Evolutionary conservation across 2,113 vertebrate species (phyloP).

Genomic region (Nesogale talazaci): DNA sequence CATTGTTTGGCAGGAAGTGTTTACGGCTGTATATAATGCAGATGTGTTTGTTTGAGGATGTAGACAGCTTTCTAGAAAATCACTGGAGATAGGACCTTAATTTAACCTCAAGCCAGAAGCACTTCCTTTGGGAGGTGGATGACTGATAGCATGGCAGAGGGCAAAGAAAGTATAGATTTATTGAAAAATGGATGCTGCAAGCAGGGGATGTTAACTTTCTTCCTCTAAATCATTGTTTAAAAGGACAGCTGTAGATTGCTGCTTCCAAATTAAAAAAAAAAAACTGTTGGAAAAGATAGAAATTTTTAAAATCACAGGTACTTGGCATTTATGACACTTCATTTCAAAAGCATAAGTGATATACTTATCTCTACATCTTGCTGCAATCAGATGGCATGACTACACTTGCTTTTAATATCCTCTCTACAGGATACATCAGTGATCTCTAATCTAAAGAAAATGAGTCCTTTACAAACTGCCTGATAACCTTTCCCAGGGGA

Average conservation of each 20-base stretch:
- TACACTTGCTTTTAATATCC: conserved; percentile 60
- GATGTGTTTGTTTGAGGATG: conserved; percentile 82
- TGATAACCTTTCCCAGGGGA: conserved; percentile 84
- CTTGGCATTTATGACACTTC: conserved; percentile 45
- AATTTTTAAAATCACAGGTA: conserved; percentile 57
- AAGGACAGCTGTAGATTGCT: conserved; percentile 77
- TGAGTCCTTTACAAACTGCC: conserved; percentile 80
- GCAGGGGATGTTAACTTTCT: conserved; percentile 76
- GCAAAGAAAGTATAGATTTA: conserved; percentile 84
- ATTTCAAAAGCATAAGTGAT: conserved; percentile 58
- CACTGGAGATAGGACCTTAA: conserved; percentile 84
- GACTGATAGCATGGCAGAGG: conserved; percentile 82
- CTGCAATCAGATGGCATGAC: conserved; percentile 56
- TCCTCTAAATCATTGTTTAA: conserved; percentile 84
- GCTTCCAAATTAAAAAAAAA: conserved; percentile 57
- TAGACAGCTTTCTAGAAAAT: conserved; percentile 82
- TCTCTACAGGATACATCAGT: conserved; percentile 67
- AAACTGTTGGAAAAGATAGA: conserved; percentile 37
- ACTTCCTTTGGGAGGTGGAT: conserved; percentile 81
- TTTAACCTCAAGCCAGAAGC: conserved; percentile 84
- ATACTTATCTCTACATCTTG: background rate
- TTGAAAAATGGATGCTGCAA: conserved; percentile 81
- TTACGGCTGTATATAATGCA: conserved; percentile 75
- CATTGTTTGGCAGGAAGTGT: conserved; percentile 56
- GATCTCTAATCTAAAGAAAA: conserved; percentile 84